These are phyloP conservation scores for Coregonus suidteri DNA, from an alignment of 2,797 vertebrate genomes.

Conservation along the genomic window DNA sequence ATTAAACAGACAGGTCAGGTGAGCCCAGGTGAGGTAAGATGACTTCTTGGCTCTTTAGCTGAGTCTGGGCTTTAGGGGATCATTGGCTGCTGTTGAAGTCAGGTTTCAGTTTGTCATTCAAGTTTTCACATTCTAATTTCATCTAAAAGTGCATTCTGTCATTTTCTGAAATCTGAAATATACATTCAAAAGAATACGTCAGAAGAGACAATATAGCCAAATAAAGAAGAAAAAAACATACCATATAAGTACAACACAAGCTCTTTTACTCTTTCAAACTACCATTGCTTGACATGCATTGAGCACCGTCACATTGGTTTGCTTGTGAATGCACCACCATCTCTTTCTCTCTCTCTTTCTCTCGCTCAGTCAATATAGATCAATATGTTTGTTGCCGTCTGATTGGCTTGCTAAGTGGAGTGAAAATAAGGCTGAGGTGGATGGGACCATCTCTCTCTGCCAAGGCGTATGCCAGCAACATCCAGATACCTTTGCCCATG, in stretches of 20 bases:
- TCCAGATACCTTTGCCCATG: neutral
- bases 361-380: neutral
- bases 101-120: neutral
- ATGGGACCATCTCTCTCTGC: neutral
- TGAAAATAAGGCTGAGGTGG: neutral
- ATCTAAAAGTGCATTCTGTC: neutral
- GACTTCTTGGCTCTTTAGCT: neutral
- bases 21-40: neutral
- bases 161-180: neutral
- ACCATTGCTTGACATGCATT: no score
- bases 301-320: neutral
- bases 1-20: neutral
- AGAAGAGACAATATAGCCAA: neutral
- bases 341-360: neutral
- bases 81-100: neutral
- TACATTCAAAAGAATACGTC: neutral
- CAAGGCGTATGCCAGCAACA: neutral
- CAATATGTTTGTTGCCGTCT: constrained; percentile 19
- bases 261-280: neutral
- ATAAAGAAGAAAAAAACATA: neutral
- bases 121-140: neutral
- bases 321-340: neutral
- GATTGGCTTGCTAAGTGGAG: constrained; percentile 7
- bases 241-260: neutral
- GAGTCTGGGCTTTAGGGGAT: neutral